phyloP scores from a whole-genome alignment of 2,888 invertebrate genomes.

The Yponomeuta plumbellus region DNA sequence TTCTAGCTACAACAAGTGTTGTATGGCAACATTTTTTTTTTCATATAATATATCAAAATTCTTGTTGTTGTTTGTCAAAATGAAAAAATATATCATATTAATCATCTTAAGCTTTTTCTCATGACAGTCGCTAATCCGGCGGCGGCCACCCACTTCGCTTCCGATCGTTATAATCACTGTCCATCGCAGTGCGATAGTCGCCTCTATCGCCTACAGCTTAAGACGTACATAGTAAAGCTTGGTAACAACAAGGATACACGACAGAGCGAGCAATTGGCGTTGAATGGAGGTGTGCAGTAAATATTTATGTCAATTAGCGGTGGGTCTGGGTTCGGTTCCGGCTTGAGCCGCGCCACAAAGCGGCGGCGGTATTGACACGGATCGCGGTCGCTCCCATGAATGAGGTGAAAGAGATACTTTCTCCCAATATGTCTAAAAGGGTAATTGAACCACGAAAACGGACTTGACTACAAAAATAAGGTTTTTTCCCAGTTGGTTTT shows the following conservation, averaged over 20 bases:
- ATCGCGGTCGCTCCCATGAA: neutral
- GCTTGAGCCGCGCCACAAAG: neutral
- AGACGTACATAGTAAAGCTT: conserved; percentile 14
- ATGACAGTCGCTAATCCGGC: neutral
- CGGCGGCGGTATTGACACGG: neutral
- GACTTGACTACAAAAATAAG: too few species aligned
- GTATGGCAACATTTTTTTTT: too few species aligned
- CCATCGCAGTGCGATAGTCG: neutral
- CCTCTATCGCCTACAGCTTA: neutral
- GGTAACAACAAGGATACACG: conserved; percentile 24
- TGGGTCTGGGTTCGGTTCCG: conserved; percentile 7
- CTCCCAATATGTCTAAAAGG: neutral
- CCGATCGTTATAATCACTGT: conserved; percentile 1
- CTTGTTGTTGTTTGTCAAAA: too few species aligned
- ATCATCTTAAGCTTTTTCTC: neutral
- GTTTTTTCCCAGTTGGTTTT: too few species aligned
- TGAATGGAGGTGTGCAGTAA: conserved; percentile 30
- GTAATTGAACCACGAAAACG: too few species aligned
- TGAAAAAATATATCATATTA: too few species aligned
- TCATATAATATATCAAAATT: too few species aligned
- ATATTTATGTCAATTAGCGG: conserved; percentile 44
- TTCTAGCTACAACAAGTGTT: too few species aligned
- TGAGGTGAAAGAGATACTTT: conserved; percentile 10
- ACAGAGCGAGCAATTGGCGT: conserved; percentile 24
- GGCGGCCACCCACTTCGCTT: conserved; percentile 18